A percentile compares a stretch with the other conserved stretches of the same genome.
phyloP scores from a whole-genome alignment of 2,113 vertebrate genomes.

The Columba livia region DNA sequence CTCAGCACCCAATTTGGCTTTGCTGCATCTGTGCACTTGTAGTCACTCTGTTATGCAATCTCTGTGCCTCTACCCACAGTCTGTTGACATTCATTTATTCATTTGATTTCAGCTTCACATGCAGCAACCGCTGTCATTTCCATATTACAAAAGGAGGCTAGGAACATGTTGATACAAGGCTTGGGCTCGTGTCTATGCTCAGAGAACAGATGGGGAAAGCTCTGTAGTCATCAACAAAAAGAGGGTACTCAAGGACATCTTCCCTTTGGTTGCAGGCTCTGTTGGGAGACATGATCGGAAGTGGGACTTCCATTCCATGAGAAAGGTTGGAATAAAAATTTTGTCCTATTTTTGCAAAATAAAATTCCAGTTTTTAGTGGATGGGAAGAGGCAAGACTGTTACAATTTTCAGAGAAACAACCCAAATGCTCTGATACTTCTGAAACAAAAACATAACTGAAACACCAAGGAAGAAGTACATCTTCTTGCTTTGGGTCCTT shows the following conservation, averaged over 20 bases:
- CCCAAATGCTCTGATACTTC: background rate
- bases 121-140: slow-evolving; percentile 37
- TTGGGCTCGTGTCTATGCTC: background rate
- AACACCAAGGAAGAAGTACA: background rate
- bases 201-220: slow-evolving; percentile 21
- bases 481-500: background rate
- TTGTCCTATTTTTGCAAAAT: background rate
- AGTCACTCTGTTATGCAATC: slow-evolving; percentile 26
- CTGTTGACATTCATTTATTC: slow-evolving; percentile 66
- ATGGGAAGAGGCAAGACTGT: background rate
- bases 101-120: slow-evolving; percentile 40
- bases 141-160: slow-evolving; percentile 6
- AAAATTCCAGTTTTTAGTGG: background rate
- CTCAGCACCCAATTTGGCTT: slow-evolving; percentile 23
- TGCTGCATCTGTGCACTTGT: slow-evolving; percentile 31
- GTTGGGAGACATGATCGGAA: background rate
- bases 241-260: slow-evolving; percentile 30
- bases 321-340: background rate
- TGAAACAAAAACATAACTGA: background rate
- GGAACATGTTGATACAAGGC: slow-evolving; percentile 36
- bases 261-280: background rate
- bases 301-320: background rate
- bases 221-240: background rate
- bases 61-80: slow-evolving; percentile 28
- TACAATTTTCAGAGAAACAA: background rate